Percentiles rank a stretch among this genome's conserved stretches.
These are phyloP conservation scores for Neoascia interrupta DNA, from an alignment of 2,888 invertebrate genomes.

Conservation along the genomic window DNA sequence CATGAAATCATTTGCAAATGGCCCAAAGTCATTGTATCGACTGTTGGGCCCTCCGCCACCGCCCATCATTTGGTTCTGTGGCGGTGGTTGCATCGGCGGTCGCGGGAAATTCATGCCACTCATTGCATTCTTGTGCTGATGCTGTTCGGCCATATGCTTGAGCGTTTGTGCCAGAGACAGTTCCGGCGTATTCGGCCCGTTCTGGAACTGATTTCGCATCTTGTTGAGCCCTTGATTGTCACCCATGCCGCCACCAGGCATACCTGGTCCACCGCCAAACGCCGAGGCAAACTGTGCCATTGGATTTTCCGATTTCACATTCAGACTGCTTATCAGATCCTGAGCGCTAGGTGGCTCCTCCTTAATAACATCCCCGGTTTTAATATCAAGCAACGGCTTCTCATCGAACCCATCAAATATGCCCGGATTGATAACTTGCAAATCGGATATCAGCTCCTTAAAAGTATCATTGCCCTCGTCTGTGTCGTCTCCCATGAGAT, in stretches of 20 bases:
- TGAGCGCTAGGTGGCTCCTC: slow-evolving; percentile 79
- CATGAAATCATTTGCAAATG: slow-evolving; percentile 81
- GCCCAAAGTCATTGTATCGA: slow-evolving; percentile 83
- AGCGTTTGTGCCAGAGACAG: slow-evolving; percentile 95
- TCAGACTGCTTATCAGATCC: slow-evolving; percentile 78
- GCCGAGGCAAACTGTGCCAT: slow-evolving; percentile 77
- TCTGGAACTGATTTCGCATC: slow-evolving; percentile 76
- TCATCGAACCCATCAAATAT: slow-evolving; percentile 89
- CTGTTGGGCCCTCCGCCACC: slow-evolving; percentile 75
- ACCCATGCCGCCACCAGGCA: slow-evolving; percentile 66
- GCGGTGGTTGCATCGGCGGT: slow-evolving; percentile 80
- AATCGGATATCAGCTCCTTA: slow-evolving; percentile 92
- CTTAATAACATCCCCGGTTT: slow-evolving; percentile 79
- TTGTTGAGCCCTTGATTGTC: slow-evolving; percentile 73
- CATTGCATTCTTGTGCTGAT: slow-evolving; percentile 90
- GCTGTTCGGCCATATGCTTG: slow-evolving; percentile 98
- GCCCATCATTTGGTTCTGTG: slow-evolving; percentile 80
- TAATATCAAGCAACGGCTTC: slow-evolving; percentile 79
- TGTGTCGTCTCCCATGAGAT: slow-evolving; percentile 91
- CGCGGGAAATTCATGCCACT: slow-evolving; percentile 83
- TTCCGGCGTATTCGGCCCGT: slow-evolving; percentile 81
- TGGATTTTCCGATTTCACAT: slow-evolving; percentile 78
- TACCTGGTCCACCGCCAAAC: slow-evolving; percentile 72
- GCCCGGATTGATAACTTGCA: slow-evolving; percentile 90
- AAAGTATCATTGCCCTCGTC: slow-evolving; percentile 89